These are phyloP conservation scores for Shinisaurus crocodilurus DNA, from an alignment of 2,113 vertebrate genomes.

Conservation along the genomic window DNA sequence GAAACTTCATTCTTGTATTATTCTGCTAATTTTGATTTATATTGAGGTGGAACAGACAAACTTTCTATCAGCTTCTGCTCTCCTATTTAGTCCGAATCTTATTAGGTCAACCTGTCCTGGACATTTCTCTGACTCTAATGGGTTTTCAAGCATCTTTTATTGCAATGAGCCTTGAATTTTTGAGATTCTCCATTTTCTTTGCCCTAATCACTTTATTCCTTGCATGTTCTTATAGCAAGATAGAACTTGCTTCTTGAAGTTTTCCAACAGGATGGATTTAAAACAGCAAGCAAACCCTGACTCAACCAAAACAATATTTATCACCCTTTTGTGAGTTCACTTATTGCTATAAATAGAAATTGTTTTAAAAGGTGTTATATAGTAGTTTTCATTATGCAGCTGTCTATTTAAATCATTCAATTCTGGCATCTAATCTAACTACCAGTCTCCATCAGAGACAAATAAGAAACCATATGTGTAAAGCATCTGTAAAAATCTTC, in stretches of 20 bases:
- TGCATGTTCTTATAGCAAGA: constrained; percentile 29
- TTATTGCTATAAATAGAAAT: constrained; percentile 75
- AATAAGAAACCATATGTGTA: constrained; percentile 85
- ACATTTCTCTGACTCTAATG: neutral
- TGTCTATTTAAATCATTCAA: constrained; percentile 85
- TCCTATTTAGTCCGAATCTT: constrained; percentile 5
- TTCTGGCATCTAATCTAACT: constrained; percentile 83
- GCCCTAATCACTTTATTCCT: neutral
- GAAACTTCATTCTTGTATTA: neutral
- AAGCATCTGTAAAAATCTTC: constrained; percentile 84
- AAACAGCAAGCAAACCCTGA: constrained; percentile 45
- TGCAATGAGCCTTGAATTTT: constrained; percentile 48
- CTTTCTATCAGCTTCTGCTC: neutral
- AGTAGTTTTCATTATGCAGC: constrained; percentile 79
- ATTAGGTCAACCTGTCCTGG: neutral
- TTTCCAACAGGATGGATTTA: neutral
- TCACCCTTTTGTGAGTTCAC: constrained; percentile 65
- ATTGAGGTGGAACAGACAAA: neutral
- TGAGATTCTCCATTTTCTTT: constrained; percentile 42
- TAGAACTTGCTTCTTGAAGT: constrained; percentile 1
- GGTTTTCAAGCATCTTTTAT: constrained; percentile 16
- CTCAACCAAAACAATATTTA: constrained; percentile 68
- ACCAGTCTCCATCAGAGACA: constrained; percentile 78
- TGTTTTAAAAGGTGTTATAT: constrained; percentile 81
- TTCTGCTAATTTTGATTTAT: neutral